Evolutionary conservation across 2,888 invertebrate species (phyloP).

Genomic region (Thysanoteuthis rhombus): DNA sequence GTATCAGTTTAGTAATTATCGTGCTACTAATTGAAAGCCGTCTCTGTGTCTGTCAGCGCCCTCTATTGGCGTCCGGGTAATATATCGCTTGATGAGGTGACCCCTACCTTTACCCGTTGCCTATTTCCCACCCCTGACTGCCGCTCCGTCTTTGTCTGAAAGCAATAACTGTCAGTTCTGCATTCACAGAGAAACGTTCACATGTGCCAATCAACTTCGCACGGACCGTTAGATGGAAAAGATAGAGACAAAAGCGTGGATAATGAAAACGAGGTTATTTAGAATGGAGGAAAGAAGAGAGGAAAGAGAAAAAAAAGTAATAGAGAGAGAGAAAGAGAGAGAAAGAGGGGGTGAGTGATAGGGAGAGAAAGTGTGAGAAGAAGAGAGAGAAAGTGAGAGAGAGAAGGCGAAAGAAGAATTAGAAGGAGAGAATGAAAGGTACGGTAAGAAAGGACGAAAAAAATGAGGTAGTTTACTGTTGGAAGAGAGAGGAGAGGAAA

Average conservation of each 20-base stretch:
- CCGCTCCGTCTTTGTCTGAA: background rate
- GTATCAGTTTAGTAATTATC: background rate
- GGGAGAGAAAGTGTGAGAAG: background rate
- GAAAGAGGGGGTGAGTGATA: background rate
- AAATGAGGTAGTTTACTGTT: too few species aligned
- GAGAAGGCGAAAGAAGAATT: background rate
- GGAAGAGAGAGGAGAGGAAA: too few species aligned
- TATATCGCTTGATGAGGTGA: background rate
- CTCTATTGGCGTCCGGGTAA: background rate
- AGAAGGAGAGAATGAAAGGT: too few species aligned
- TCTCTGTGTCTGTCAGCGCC: background rate
- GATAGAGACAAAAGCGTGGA: background rate
- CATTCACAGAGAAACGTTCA: background rate
- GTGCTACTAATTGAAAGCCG: background rate
- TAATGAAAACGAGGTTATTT: background rate
- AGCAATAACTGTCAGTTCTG: background rate
- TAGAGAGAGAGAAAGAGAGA: background rate
- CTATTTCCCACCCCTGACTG: background rate
- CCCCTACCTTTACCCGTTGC: background rate
- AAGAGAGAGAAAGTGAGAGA: background rate
- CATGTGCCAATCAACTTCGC: background rate
- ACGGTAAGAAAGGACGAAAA: too few species aligned
- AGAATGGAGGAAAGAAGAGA: background rate
- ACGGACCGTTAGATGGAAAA: background rate
- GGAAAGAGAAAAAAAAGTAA: background rate